Evolutionary conservation across 2,797 vertebrate species (phyloP).

Genomic region (Neopelma chrysocephalum): DNA sequence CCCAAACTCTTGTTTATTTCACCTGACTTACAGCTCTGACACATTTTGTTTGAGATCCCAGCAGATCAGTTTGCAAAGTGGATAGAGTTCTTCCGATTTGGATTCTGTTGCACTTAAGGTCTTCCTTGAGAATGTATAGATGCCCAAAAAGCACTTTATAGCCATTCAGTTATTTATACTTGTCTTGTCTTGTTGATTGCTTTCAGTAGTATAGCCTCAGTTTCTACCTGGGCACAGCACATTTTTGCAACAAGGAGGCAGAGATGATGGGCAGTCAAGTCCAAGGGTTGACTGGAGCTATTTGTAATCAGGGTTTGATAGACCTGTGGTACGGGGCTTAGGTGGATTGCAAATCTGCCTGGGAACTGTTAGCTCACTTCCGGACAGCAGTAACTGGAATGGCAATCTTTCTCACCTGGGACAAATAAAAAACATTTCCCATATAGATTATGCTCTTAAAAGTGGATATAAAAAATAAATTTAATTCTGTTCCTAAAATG

Average conservation of each 20-base stretch:
- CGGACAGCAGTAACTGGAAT: not conserved
- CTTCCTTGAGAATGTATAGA: constrained; percentile 47
- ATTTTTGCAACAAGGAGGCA: not conserved
- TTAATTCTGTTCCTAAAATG: not conserved
- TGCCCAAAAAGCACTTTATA: constrained; percentile 63
- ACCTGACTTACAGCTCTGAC: constrained; percentile 31
- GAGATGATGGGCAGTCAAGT: not conserved
- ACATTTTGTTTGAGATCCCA: constrained; percentile 24
- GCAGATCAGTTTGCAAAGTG: constrained; percentile 71
- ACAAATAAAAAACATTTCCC: not conserved
- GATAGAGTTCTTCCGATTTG: constrained; percentile 61
- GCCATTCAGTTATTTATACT: constrained; percentile 74
- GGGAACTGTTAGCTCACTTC: not conserved
- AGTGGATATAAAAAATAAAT: not conserved
- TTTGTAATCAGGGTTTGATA: not conserved
- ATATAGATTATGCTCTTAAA: not conserved
- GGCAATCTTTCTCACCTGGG: not conserved
- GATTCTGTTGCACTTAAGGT: constrained; percentile 69
- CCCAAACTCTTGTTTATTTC: not conserved
- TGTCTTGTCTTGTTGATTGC: constrained; percentile 72
- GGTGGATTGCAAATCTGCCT: not conserved
- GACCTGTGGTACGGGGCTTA: not conserved
- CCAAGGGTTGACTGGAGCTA: not conserved
- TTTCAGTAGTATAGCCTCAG: constrained; percentile 38
- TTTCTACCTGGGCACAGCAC: not conserved